phyloP scores from a whole-genome alignment of 2,888 invertebrate genomes.

The Machimus atricapillus region DNA sequence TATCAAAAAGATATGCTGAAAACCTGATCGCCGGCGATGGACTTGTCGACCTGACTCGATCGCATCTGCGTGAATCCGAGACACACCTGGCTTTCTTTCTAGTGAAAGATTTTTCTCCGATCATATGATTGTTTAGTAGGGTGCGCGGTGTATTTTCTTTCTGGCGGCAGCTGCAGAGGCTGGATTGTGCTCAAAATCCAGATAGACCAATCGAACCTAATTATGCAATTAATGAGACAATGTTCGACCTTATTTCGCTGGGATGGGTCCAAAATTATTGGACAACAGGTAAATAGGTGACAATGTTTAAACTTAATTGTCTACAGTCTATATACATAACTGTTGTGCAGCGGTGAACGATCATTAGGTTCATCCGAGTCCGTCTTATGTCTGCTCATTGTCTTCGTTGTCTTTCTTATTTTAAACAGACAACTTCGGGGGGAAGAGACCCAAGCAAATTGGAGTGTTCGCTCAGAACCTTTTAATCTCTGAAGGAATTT shows the following conservation, averaged over 20 bases:
- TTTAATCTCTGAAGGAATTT: slow-evolving; percentile 11
- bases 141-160: not conserved
- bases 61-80: not conserved
- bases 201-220: not conserved
- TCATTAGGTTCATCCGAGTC: not conserved
- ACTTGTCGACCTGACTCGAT: not conserved
- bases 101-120: slow-evolving; percentile 27
- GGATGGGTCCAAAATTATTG: not conserved
- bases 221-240: not conserved
- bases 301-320: slow-evolving; percentile 5
- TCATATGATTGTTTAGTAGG: slow-evolving; percentile 24
- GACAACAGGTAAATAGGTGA: slow-evolving; percentile 9
- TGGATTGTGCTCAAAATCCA: not conserved
- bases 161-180: not conserved
- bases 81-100: slow-evolving; percentile 21
- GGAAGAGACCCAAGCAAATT: not conserved
- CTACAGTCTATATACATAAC: not conserved
- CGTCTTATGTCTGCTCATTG: not conserved
- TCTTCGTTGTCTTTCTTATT: slow-evolving; percentile 2
- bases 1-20: slow-evolving; percentile 13
- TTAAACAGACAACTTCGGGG: not conserved
- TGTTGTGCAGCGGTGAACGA: slow-evolving; percentile 9
- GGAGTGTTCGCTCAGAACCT: not conserved
- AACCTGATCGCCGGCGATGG: slow-evolving; percentile 9
- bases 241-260: not conserved